A percentile compares a stretch with the other conserved stretches of the same genome.
These are phyloP conservation scores for Percina caprodes DNA, from an alignment of 2,113 vertebrate species.

Conservation along the genomic window DNA sequence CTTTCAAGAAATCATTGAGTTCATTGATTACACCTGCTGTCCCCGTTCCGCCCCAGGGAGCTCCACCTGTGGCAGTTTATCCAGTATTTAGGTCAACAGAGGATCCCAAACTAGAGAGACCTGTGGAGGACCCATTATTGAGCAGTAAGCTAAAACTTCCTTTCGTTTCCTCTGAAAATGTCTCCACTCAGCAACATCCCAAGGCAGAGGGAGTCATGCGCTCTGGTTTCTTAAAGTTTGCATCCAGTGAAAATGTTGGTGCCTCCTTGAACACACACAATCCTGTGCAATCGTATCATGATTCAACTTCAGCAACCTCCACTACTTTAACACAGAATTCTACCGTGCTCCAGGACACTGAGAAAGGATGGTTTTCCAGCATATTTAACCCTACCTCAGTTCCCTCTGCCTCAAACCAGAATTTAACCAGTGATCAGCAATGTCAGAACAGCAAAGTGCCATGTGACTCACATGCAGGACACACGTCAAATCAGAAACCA, in stretches of 20 bases:
- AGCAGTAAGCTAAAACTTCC: conserved; percentile 81
- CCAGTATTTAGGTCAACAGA: conserved; percentile 82
- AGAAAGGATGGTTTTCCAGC: conserved; percentile 82
- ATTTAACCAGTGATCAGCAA: conserved; percentile 42
- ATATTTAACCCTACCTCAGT: conserved; percentile 66
- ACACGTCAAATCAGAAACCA: conserved; percentile 49
- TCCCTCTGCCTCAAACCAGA: conserved; percentile 56
- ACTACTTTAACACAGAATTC: conserved; percentile 21
- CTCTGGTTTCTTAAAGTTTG: conserved; percentile 80
- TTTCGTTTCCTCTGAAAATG: conserved; percentile 80
- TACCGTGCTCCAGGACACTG: conserved; percentile 51
- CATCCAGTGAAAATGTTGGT: conserved; percentile 75
- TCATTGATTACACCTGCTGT: conserved; percentile 85
- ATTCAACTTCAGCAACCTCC: conserved; percentile 24
- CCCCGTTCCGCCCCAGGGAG: conserved; percentile 69
- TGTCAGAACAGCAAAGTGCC: conserved; percentile 32
- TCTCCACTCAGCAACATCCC: conserved; percentile 59
- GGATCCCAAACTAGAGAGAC: conserved; percentile 64
- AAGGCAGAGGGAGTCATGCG: conserved; percentile 72
- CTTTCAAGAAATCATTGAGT: conserved; percentile 91
- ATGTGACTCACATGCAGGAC: conserved; percentile 31
- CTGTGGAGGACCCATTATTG: conserved; percentile 75
- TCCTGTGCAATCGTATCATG: conserved; percentile 35
- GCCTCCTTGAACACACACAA: conserved; percentile 53
- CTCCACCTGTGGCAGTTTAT: conserved; percentile 75